Evolutionary conservation across 35 echinoderm and acorn worm genomes (phyloP).

Genomic region (Eucidaris tribuloides): DNA sequence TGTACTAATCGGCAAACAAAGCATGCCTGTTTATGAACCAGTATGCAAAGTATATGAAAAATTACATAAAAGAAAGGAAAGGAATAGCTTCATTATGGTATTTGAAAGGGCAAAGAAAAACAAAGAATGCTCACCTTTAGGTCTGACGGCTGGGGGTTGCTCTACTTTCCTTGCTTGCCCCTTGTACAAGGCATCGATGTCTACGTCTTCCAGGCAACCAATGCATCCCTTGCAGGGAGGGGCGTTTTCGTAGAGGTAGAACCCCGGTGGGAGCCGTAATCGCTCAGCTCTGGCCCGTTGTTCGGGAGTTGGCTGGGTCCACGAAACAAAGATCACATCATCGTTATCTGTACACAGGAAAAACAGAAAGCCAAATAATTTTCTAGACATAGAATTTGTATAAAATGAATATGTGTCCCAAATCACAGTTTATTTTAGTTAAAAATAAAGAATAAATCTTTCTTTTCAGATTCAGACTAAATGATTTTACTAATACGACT

Average conservation of each 20-base stretch:
- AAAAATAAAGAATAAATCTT: no score
- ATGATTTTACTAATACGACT: no score
- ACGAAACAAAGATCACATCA: slow-evolving; percentile 70
- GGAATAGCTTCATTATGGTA: no score
- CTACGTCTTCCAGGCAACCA: slow-evolving; percentile 71
- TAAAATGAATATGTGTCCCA: no score
- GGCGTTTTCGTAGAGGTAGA: slow-evolving; percentile 74
- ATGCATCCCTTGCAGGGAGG: slow-evolving; percentile 82
- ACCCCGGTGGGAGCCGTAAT: slow-evolving; percentile 58
- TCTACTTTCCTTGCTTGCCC: background rate
- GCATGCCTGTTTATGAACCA: no score
- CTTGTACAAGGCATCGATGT: background rate
- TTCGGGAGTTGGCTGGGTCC: slow-evolving; percentile 52
- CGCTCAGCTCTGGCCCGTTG: slow-evolving; percentile 60
- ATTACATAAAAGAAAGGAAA: background rate
- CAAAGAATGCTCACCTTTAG: background rate
- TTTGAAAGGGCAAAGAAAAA: no score
- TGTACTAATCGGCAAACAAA: no score
- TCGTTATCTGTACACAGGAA: slow-evolving; percentile 12
- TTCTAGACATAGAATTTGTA: no score
- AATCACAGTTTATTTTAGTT: no score
- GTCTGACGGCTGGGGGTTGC: background rate
- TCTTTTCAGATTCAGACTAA: no score
- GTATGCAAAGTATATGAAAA: background rate
- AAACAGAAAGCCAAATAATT: background rate